Evolutionary conservation across 2,797 vertebrate genomes (phyloP).

Genomic region (Anabacerthia variegaticeps): DNA sequence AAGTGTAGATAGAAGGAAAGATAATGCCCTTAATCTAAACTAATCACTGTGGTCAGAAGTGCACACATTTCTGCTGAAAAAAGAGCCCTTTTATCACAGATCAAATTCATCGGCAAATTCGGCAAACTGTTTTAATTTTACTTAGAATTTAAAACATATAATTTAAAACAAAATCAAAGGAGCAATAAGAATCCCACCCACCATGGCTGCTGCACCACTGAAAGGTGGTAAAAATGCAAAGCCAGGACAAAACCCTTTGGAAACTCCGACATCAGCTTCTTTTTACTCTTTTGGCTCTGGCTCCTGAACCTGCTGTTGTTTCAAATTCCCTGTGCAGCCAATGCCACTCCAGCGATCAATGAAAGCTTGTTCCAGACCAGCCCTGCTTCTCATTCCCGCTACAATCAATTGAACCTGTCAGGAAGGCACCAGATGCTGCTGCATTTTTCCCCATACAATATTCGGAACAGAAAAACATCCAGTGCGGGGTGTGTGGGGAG

Average conservation of each 20-base stretch:
- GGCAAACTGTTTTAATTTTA: background rate
- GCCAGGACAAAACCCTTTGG: background rate
- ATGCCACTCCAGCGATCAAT: constrained; percentile 44
- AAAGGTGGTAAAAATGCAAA: background rate
- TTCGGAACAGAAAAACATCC: constrained; percentile 9
- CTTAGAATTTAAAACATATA: background rate
- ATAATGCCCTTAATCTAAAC: background rate
- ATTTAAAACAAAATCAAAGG: background rate
- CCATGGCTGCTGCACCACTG: background rate
- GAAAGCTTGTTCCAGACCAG: constrained; percentile 33
- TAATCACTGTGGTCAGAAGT: background rate
- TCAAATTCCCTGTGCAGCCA: constrained; percentile 33
- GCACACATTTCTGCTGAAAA: background rate
- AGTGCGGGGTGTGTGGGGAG: background rate
- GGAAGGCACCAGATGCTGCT: background rate
- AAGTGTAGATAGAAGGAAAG: background rate
- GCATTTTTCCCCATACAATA: background rate
- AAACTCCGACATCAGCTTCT: background rate
- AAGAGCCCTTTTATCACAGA: background rate
- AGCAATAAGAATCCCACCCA: no score
- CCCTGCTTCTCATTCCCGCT: background rate
- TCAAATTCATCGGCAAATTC: background rate
- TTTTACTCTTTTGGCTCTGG: background rate
- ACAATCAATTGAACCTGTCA: constrained; percentile 54
- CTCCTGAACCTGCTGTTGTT: constrained; percentile 17